Evolutionary conservation across 2,888 invertebrate species (phyloP), one percentile per base, ranked within the genome.

Genomic region (Andrena bucephala): DNA sequence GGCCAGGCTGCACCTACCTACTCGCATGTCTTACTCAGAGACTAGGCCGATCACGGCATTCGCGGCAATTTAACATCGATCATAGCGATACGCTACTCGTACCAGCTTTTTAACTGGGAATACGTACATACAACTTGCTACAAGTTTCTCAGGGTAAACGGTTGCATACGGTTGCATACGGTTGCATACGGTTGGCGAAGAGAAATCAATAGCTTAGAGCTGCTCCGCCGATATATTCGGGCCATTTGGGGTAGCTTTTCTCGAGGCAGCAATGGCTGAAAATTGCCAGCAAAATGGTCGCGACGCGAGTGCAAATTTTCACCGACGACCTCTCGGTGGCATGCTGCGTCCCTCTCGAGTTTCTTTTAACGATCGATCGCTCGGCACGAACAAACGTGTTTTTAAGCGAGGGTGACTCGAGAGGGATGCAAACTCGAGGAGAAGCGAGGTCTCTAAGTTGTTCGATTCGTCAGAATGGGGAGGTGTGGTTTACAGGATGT

Each of bases 331-430:
- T 68, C 67, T 68, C 52, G 52, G 24, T 54, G 54, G 54, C 67
- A 68, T 52, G 20, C 67, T 20, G 50, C 52, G 65, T 29, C 52
- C 52, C 67, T 67, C 50, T 67, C 52, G 67, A 57, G 66, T 29
- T 50, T 50, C 50, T 67, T 50, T 42, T 50, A 67, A 68, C 52
- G 67, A 68, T 68, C 67, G 67, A 68, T 68, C 54, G 52, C 67
- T n/a, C 67, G 52, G 52, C 52, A 52, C 67, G 52, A 48, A 52
- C 52, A 68, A 68, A 68, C 52, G 67, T 31, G 54, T 68, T 68
- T 68, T 54, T 68, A 31, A 52, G 54, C 52, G 52, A 54, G 54
- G 67, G 52, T 68, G 33, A 54, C 54, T 68, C 67, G 67, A 68
- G 67, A 24, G 67, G 52, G 52, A 54, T 52, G 52, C 52, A 68